These are phyloP conservation scores for Cheirogaleus medius DNA, from an alignment of 2,113 vertebrate species.

Conservation along the genomic window DNA sequence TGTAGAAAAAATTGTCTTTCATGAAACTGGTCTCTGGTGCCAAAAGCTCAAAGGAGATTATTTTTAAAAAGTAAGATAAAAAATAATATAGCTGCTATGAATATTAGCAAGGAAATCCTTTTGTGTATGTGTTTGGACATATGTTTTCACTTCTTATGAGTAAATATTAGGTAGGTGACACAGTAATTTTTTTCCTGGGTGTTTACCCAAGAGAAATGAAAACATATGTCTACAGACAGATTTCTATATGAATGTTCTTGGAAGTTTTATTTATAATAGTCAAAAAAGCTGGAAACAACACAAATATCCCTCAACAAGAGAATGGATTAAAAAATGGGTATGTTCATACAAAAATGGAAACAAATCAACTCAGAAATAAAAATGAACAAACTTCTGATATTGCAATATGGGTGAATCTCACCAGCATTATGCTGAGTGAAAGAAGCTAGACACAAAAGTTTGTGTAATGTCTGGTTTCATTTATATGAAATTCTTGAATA, in stretches of 20 bases:
- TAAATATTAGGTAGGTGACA: neutral
- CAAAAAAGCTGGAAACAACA: neutral
- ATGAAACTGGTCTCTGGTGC: no score
- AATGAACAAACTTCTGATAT: neutral
- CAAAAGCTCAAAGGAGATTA: no score
- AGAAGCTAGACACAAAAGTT: neutral
- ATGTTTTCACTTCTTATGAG: constrained; percentile 8
- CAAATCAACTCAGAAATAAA: constrained; percentile 35
- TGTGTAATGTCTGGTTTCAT: neutral
- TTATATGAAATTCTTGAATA: neutral
- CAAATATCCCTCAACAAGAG: neutral
- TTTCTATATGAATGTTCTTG: neutral
- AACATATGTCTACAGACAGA: neutral
- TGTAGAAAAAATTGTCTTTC: no score
- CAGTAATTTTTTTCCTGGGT: constrained; percentile 11
- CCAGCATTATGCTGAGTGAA: neutral
- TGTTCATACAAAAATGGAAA: neutral
- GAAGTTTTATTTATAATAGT: neutral
- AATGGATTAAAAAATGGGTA: neutral
- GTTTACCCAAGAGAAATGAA: constrained; percentile 39
- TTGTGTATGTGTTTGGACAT: neutral
- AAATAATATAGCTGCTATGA: neutral
- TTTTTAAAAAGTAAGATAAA: no score
- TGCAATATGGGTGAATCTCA: neutral
- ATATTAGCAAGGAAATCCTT: neutral